Conservation (phyloP, 2,797 vertebrate genomes). For the Cetoscarus ocellatus region DNA sequence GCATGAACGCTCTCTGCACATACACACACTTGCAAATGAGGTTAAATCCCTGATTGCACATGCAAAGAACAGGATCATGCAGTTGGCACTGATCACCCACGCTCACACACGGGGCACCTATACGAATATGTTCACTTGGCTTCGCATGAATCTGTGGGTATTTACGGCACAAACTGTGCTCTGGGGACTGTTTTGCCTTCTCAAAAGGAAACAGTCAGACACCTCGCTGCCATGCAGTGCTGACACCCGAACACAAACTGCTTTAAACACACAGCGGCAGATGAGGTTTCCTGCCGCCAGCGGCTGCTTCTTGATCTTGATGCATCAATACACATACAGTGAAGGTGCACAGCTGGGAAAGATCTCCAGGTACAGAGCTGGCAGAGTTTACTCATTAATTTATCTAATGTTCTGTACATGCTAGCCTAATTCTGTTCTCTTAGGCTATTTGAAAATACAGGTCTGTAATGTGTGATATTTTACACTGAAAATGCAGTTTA, state of each 20-base stretch:
- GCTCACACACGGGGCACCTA: constrained; percentile 1
- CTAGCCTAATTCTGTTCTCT: neutral
- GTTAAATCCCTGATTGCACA: constrained; percentile 56
- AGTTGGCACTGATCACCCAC: constrained; percentile 24
- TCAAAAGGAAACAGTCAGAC: constrained; percentile 30
- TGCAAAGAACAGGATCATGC: constrained; percentile 42
- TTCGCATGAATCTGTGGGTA: constrained; percentile 51
- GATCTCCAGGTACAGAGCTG: neutral
- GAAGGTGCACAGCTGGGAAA: constrained; percentile 6
- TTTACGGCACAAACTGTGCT: constrained; percentile 51
- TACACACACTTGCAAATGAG: constrained; percentile 38
- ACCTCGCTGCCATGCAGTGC: neutral
- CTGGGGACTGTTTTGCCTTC: constrained; percentile 33
- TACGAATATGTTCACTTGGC: constrained; percentile 41
- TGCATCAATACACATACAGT: neutral
- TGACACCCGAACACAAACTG: constrained; percentile 22
- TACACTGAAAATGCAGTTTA: too few species aligned
- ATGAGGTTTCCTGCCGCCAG: constrained; percentile 25
- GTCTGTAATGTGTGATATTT: neutral
- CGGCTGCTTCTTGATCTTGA: constrained; percentile 17
- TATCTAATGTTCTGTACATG: neutral
- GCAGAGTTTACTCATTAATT: neutral
- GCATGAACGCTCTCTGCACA: neutral
- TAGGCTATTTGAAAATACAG: neutral
- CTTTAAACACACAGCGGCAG: constrained; percentile 7